Evolutionary conservation across 2,888 invertebrate species (phyloP).

Genomic region (Crioceris asparagi): DNA sequence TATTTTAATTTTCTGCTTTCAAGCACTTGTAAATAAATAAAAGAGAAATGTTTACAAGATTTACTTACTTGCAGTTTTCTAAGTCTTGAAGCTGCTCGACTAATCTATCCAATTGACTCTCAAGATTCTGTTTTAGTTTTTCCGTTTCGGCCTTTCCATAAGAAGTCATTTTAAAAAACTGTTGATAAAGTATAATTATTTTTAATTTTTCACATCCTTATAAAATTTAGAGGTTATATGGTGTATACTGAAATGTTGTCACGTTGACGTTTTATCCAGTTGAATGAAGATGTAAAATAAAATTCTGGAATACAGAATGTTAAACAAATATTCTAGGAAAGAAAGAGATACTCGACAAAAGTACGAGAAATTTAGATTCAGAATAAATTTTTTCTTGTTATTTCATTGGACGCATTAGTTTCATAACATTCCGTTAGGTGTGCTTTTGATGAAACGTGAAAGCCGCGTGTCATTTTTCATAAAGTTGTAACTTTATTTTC

Average conservation of each 20-base stretch:
- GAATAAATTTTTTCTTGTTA: too few species aligned
- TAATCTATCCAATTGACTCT: slow-evolving; percentile 56
- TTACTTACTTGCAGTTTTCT: slow-evolving; percentile 53
- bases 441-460: slow-evolving; percentile 38
- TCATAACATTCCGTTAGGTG: slow-evolving; percentile 31
- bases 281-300: slow-evolving; percentile 5
- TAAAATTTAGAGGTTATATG: slow-evolving; percentile 24
- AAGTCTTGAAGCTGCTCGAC: slow-evolving; percentile 59
- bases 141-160: slow-evolving; percentile 51
- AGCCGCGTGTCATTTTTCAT: slow-evolving; percentile 42
- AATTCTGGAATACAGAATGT: too few species aligned
- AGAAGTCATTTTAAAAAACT: slow-evolving; percentile 35
- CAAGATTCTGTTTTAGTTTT: slow-evolving; percentile 51
- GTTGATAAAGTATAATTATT: too few species aligned
- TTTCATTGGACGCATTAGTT: slow-evolving; percentile 26
- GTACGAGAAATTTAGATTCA: too few species aligned
- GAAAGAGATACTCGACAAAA: too few species aligned
- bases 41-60: too few species aligned
- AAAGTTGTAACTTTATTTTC: slow-evolving; percentile 34
- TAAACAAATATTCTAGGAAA: too few species aligned
- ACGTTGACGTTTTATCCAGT: slow-evolving; percentile 16
- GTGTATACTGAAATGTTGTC: too few species aligned
- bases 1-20: too few species aligned
- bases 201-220: slow-evolving; percentile 29
- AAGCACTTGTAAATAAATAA: too few species aligned